These are phyloP conservation scores for Beroe forskalii DNA, from an alignment of 37 sponge, comb jelly and placozoan genomes.

Conservation along the genomic window DNA sequence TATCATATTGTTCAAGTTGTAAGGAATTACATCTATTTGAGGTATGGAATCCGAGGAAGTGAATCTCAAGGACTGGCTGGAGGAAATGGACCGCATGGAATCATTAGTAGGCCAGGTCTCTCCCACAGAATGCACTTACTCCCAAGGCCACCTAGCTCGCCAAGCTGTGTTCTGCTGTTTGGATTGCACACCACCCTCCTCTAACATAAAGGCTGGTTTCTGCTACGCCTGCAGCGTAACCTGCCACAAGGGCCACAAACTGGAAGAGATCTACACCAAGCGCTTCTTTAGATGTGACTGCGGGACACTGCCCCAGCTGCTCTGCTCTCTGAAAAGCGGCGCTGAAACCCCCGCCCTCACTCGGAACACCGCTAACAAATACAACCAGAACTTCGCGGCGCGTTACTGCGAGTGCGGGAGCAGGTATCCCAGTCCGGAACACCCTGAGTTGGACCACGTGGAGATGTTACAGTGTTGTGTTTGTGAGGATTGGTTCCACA, in stretches of 20 bases:
- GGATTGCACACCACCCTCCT: slow-evolving; percentile 68
- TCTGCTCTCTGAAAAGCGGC: slow-evolving; percentile 68
- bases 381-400: slow-evolving; percentile 89
- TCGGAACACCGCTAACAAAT: slow-evolving; percentile 74
- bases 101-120: neutral
- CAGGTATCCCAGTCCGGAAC: slow-evolving; percentile 84
- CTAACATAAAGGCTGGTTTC: slow-evolving; percentile 74
- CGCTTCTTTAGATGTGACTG: slow-evolving; percentile 97
- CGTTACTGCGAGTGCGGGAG: slow-evolving; percentile 90
- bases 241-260: slow-evolving; percentile 87
- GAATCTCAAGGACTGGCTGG: neutral
- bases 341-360: neutral
- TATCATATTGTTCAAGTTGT: too few relatives aligned
- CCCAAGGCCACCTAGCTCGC: slow-evolving; percentile 81
- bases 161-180: slow-evolving; percentile 92
- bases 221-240: slow-evolving; percentile 89
- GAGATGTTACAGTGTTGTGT: slow-evolving; percentile 95
- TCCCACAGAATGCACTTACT: neutral
- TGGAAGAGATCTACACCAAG: slow-evolving; percentile 95
- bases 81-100: slow-evolving; percentile 4
- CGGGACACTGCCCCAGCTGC: slow-evolving; percentile 74
- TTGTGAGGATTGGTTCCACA: slow-evolving; percentile 99
- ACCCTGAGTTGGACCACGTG: slow-evolving; percentile 73
- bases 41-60: neutral
- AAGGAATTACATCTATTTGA: too few relatives aligned